phyloP scores from a whole-genome alignment of 2,113 vertebrate species.

The Stigmatopora argus region DNA sequence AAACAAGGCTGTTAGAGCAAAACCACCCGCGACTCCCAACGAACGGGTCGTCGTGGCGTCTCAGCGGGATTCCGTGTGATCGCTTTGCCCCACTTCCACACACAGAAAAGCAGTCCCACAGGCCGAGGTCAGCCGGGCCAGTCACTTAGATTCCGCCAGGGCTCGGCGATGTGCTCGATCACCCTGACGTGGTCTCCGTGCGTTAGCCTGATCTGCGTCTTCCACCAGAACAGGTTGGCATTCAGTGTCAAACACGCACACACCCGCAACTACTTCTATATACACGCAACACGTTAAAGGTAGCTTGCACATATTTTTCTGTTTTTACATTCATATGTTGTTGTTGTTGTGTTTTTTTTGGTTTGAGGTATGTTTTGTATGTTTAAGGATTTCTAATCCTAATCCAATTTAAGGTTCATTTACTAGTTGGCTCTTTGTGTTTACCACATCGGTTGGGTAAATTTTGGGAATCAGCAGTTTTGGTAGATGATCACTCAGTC shows the following conservation, averaged over 20 bases:
- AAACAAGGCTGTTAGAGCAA: neutral
- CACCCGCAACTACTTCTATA: conserved; percentile 11
- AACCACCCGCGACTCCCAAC: conserved; percentile 10
- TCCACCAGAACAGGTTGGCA: conserved; percentile 9
- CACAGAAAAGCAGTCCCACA: conserved; percentile 15
- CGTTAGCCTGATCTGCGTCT: conserved; percentile 26
- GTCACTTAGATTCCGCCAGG: conserved; percentile 34
- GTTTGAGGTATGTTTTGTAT: neutral
- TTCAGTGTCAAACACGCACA: conserved; percentile 16
- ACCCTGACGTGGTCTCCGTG: conserved; percentile 18
- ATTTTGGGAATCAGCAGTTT: too few relatives aligned
- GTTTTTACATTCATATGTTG: conserved; percentile 30
- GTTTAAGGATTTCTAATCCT: neutral
- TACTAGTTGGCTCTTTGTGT: neutral
- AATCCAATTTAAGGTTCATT: neutral
- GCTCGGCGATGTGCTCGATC: conserved; percentile 23
- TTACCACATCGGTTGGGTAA: neutral
- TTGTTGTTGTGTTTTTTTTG: neutral
- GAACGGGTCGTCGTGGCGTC: conserved; percentile 36
- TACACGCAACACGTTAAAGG: conserved; percentile 16
- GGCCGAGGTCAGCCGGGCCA: conserved; percentile 31
- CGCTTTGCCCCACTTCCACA: conserved; percentile 38
- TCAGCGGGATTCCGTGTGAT: conserved; percentile 38
- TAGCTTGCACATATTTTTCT: conserved; percentile 22
- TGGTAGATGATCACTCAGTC: too few relatives aligned